Base-by-base conservation (phyloP, 1,140 invertebrate species). In the Drosophila pectinifera region DNA sequence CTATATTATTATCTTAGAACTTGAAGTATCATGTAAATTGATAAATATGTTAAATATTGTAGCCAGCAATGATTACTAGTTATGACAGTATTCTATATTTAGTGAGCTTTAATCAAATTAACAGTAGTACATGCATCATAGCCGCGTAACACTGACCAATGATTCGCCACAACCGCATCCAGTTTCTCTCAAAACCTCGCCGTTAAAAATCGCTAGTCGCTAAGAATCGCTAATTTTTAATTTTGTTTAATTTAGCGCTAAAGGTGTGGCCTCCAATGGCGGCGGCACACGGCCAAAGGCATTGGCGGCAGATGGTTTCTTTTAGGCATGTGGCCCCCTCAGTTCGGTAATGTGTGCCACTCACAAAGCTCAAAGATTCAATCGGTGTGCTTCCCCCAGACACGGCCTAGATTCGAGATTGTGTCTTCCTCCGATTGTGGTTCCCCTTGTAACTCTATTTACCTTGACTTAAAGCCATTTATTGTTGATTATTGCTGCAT, bases 221-320 rank as follows among this genome's bases (percentile, higher is more conserved):
- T 28, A 28, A 28, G 20, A 63, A 86, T 68, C 61, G 76, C 70
- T 83, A 83, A 75, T 77, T 83, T 82, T 62, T 65, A 28, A 62
- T 73, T 82, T 90, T 79, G 46, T 85, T 84, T 70, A 63, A 78
- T 82, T 88, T 79, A 91, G 86, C 80, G 73, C 80, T 73, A 91
- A 81, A 81, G 58, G 67, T 85, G 76, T 64, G 78, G 72, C 91
- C 48, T 34, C 28, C 72, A 69, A 73, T 81, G 89, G 48, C 28
- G 36, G 36, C 36, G 48, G 91, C 72, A 90, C 91, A 72, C 86
- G 91, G 76, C 91, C 91, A 89, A 92, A 85, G 91, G 91, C 91
- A 74, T 74, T 92, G 89, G 73, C 83, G 76, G 85, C 81, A 78
- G 91, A 92, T 89, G 91, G 89, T 92, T 92, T 91, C 91, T 92